Evolutionary conservation across 2,797 vertebrate genomes (phyloP), one percentile per base, ranked within the genome.

Genomic region (Sebastes cheni): DNA sequence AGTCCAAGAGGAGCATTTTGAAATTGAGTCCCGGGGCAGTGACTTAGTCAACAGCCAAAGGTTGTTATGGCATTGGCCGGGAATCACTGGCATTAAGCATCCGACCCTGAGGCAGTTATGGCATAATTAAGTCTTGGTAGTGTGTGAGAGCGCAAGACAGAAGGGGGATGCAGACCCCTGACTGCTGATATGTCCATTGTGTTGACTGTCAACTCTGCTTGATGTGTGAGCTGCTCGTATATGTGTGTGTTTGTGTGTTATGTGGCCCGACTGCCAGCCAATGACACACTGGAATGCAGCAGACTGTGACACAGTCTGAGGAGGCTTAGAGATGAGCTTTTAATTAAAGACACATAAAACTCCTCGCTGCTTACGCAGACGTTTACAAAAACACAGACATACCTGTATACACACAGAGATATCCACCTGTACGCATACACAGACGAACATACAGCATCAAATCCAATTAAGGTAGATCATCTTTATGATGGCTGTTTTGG

Each of bases 121-220:
- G 86, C 85, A 92, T 87, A 82, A 92, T 92, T 93, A 90, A 89
- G 83, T 84, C 80, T 61, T 64, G 67, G 75, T 77, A 25, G 82
- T 73, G 59, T 87, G 72, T 75, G 75, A 79, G 74, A 72, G 71
- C 54, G 58, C 30, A 25, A 66, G 84, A 80, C 78, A 85, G 82
- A 86, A 83, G 75, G 84, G 86, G 79, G 77, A 79, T 25, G 76
- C 72, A 79, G 85, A 89, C 91, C 84, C 73, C 85, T 87, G 77
- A 81, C 89, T 88, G 90, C 67, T 88, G 87, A 90, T 86, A 86
- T 79, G 82, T 78, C 90, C 69, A 87, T 91, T 93, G 90, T 93
- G 85, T 85, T 20, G 39, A 81, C 88, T 90, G 90, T 92, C 91
- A 91, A 81, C 88, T 86, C 81, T 78, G 73, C 82, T 85, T 88